These are phyloP conservation scores for Psittacula cyanocephala DNA, from an alignment of 2,113 vertebrate species.

Conservation along the genomic window DNA sequence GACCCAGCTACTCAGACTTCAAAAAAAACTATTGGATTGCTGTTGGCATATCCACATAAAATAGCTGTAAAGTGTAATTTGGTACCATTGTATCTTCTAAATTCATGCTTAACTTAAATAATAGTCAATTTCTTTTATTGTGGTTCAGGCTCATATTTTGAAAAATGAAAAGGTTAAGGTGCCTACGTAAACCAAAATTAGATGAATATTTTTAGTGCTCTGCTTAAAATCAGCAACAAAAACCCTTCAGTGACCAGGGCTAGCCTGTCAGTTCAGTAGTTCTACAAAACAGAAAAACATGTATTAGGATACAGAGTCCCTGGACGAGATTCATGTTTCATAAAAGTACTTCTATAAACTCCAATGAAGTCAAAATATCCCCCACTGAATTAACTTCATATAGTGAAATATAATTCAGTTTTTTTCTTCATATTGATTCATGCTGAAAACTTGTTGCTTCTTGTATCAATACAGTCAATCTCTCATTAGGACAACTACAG, in stretches of 20 bases:
- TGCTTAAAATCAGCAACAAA: neutral
- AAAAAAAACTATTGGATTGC: neutral
- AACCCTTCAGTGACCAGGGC: neutral
- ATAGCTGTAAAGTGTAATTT: neutral
- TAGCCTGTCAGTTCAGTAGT: neutral
- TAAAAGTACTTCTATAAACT: neutral
- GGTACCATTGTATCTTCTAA: neutral
- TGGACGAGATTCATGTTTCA: neutral
- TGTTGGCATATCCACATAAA: neutral
- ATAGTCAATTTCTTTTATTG: neutral
- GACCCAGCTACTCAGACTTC: neutral
- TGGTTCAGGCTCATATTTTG: neutral
- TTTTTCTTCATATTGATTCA: neutral
- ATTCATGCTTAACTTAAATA: neutral
- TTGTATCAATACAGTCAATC: neutral
- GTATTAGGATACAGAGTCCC: neutral
- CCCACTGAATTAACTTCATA: neutral
- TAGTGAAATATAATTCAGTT: neutral
- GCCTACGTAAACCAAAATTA: neutral
- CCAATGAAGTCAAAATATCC: neutral
- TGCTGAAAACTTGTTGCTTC: neutral
- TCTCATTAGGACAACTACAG: neutral
- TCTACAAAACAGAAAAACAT: neutral
- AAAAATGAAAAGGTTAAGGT: neutral
- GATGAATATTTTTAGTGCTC: accelerated